Evolutionary conservation across 2,888 invertebrate species (phyloP).

Genomic region (Spodoptera exigua): DNA sequence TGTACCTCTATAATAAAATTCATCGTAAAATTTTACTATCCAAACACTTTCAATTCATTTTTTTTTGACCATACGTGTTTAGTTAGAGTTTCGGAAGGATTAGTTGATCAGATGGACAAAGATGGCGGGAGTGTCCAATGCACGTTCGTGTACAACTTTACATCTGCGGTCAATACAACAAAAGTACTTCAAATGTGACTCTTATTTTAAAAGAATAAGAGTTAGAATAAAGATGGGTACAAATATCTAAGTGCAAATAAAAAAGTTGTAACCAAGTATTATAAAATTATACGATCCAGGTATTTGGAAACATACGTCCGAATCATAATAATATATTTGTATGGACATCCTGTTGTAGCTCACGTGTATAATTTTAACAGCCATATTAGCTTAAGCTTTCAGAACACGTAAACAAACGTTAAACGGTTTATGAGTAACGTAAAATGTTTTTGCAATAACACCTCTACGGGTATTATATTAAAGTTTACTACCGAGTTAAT

Average conservation of each 20-base stretch:
- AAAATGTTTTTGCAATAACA: constrained; percentile 70
- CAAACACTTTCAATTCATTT: constrained; percentile 62
- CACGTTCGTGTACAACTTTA: constrained; percentile 52
- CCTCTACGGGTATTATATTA: constrained; percentile 34
- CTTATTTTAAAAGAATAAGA: constrained; percentile 32
- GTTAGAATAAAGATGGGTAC: constrained; percentile 34
- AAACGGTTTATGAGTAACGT: constrained; percentile 74
- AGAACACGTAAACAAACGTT: constrained; percentile 78
- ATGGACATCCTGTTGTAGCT: constrained; percentile 71
- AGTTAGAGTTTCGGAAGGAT: constrained; percentile 68
- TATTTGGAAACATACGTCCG: constrained; percentile 80
- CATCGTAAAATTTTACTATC: constrained; percentile 78
- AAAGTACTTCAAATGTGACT: not conserved
- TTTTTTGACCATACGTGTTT: constrained; percentile 69
- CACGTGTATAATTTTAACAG: constrained; percentile 81
- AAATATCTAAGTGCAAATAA: constrained; percentile 40
- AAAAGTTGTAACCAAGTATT: constrained; percentile 69
- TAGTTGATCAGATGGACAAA: constrained; percentile 70
- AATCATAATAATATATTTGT: constrained; percentile 79
- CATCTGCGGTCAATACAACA: constrained; percentile 23
- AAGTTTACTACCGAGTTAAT: constrained; percentile 13
- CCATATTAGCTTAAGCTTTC: constrained; percentile 80
- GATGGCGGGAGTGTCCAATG: constrained; percentile 64
- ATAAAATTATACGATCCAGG: constrained; percentile 81
- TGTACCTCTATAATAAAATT: constrained; percentile 75